phyloP scores from a whole-genome alignment of 2,113 vertebrate species.

The Melanerpes aurifrons region DNA sequence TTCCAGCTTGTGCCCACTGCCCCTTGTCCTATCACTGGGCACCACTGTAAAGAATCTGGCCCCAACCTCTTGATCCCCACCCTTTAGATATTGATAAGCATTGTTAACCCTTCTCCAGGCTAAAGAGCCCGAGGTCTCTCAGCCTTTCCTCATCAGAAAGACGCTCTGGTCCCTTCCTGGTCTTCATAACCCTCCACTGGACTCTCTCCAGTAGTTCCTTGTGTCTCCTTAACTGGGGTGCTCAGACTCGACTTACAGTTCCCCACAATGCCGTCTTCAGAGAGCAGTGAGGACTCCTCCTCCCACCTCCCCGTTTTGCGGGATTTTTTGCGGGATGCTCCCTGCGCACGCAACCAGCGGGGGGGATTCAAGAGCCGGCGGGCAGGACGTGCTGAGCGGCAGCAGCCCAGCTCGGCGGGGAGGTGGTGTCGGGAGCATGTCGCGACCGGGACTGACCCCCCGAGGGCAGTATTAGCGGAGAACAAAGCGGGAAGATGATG shows the following conservation, averaged over 20 bases:
- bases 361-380: too few species aligned
- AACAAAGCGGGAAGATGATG: slow-evolving; percentile 67
- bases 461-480: slow-evolving; percentile 30
- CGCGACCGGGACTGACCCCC: neutral
- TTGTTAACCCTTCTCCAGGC: neutral
- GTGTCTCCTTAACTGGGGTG: neutral
- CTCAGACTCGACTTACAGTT: neutral
- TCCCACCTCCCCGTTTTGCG: rapidly evolving
- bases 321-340: neutral
- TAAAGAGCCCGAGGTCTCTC: neutral
- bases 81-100: neutral
- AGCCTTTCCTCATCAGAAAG: neutral
- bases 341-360: neutral
- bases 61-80: neutral
- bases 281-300: rapidly evolving
- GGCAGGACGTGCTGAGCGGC: neutral
- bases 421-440: neutral
- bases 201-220: neutral
- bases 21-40: neutral
- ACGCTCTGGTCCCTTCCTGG: neutral
- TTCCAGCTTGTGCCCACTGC: neutral
- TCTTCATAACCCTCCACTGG: neutral
- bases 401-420: neutral
- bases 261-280: neutral
- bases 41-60: neutral